Evolutionary conservation across 2,888 invertebrate genomes (phyloP), one percentile per base, ranked within the genome.

Genomic region (Xiphydria camelus): DNA sequence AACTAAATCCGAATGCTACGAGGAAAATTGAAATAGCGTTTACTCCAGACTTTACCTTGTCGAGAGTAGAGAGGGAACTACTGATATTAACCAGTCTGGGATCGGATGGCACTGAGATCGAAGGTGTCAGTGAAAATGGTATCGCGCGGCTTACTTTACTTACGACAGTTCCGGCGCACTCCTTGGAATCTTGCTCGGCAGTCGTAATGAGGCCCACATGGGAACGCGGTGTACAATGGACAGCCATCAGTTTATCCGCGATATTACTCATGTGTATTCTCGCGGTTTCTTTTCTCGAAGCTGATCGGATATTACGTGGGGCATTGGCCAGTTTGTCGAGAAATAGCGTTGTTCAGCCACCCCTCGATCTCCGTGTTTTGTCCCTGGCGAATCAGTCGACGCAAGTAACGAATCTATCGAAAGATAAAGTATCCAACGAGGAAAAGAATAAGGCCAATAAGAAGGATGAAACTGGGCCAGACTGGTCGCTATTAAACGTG

Each of bases 21-120:
- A 83, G 80, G 58, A 86, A 86, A 70, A 83, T 94, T 44, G 91
- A 93, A 62, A 89, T 94, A 51, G 89, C 88, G 51, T 94, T 91
- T 72, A 91, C 91, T 0, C 90, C 94, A 1, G 94, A 94, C 76
- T 91, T 93, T 67, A 90, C 92, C 0, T 76, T 90, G 61, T 83
- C 89, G 0, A 82, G 87, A 51, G 83, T 92, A 25, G 83, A 86
- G 49, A 78, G 87, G 36, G 79, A 80, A 4, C 75, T 89, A 7
- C 77, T 81, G 44, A 76, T 87, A 36, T 75, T 79, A 18, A 87
- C 86, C 5, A 86, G 84, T 62, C 72, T 86, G 18, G 82, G 68
- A 3, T 51, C 48, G 15, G 57, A 55, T 32, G 45, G 48, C 45
- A 26, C 39, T 3, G 39, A 45, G 7, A 34, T 36, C 2, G 42